Evolutionary conservation across 1,140 invertebrate genomes (phyloP).

Genomic region (Hyles vespertilio): DNA sequence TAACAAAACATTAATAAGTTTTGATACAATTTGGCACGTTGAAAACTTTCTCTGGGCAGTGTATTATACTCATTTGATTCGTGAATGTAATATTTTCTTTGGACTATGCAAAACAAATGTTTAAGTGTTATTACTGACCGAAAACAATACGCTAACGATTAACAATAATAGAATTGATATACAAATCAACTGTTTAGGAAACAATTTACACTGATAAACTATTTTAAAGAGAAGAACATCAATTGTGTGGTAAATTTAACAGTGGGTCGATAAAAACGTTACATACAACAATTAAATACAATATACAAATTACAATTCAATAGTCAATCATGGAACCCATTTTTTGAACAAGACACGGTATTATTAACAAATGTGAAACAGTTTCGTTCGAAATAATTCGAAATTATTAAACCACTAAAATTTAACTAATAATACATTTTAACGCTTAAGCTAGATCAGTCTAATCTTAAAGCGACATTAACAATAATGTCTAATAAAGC

Average conservation of each 20-base stretch:
- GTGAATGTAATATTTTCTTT: slow-evolving; percentile 38
- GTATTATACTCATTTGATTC: slow-evolving; percentile 22
- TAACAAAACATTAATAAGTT: slow-evolving; percentile 18
- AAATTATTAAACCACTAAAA: slow-evolving; percentile 39
- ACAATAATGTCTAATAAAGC: slow-evolving; percentile 65
- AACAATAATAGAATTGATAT: slow-evolving; percentile 40
- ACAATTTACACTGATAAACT: slow-evolving; percentile 4
- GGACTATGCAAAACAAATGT: slow-evolving; percentile 24
- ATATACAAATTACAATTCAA: not conserved
- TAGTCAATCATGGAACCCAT: not conserved
- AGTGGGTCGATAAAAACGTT: no score
- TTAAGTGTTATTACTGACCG: slow-evolving; percentile 41
- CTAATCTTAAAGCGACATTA: slow-evolving; percentile 74
- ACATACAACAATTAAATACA: no score
- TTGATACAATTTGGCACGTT: slow-evolving; percentile 52
- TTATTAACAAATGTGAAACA: slow-evolving; percentile 18
- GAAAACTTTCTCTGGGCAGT: slow-evolving; percentile 11
- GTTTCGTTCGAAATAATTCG: slow-evolving; percentile 46
- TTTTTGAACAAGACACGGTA: not conserved
- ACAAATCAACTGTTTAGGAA: slow-evolving; percentile 17
- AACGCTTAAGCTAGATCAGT: slow-evolving; percentile 75
- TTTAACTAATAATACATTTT: slow-evolving; percentile 65
- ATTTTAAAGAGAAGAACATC: not conserved
- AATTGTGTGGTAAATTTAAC: no score
- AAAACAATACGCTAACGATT: slow-evolving; percentile 37